Conservation (phyloP, 2,113 vertebrate species). For the Falco punctatus region DNA sequence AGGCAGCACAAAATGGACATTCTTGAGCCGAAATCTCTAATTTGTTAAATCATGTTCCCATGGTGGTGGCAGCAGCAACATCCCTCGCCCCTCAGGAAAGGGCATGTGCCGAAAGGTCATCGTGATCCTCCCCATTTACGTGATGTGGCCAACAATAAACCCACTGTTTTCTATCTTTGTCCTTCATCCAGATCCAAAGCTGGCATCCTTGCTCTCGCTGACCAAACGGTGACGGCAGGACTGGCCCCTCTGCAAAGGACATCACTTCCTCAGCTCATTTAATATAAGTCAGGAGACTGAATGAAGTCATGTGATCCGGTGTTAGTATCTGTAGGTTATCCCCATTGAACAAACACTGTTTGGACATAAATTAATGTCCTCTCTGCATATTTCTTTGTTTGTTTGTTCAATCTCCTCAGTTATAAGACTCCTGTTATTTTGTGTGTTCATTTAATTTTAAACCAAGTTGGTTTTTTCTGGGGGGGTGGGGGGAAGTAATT, state of each 20-base stretch:
- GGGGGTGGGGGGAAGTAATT: not conserved
- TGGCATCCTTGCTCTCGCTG: accelerated
- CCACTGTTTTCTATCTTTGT: not conserved
- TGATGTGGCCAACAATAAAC: not conserved
- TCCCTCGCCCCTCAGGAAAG: accelerated
- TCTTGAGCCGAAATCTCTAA: not conserved
- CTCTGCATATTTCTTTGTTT: not conserved
- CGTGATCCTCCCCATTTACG: accelerated
- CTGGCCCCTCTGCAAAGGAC: not conserved
- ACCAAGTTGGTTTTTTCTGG: too few species aligned
- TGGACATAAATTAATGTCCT: not conserved
- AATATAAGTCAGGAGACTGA: not conserved
- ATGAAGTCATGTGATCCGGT: accelerated
- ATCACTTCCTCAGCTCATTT: not conserved
- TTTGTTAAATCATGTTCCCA: not conserved
- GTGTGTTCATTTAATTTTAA: not conserved
- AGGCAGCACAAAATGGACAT: not conserved
- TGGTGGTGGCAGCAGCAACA: not conserved
- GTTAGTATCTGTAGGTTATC: not conserved
- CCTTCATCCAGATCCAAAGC: not conserved
- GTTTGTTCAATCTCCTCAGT: not conserved
- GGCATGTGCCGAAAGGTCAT: not conserved
- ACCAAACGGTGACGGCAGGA: not conserved
- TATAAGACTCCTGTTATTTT: not conserved
- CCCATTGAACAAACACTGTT: not conserved